A percentile compares a stretch with the other conserved stretches of the same genome.
These are phyloP conservation scores for Lepidonotus clava DNA, from an alignment of 2,888 invertebrate genomes.

Conservation along the genomic window DNA sequence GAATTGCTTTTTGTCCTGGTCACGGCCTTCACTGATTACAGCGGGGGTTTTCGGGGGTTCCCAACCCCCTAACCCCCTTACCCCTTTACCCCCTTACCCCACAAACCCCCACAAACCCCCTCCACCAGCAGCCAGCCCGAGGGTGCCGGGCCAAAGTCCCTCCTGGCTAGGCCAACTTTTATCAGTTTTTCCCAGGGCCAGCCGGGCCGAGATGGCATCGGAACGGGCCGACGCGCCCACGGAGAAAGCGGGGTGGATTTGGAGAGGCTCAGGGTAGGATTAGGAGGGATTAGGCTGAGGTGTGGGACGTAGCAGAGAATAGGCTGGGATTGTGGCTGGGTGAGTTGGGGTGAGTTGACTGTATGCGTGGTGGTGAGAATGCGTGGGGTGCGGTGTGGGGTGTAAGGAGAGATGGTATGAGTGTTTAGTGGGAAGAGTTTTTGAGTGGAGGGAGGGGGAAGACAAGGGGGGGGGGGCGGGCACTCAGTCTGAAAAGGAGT, in stretches of 20 bases:
- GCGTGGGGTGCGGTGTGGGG: neutral
- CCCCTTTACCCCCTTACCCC: no score
- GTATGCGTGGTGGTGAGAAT: neutral
- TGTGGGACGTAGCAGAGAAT: neutral
- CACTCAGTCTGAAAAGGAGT: no score
- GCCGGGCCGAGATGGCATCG: neutral
- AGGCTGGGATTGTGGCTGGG: neutral
- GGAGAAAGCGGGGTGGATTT: constrained; percentile 25
- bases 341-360: neutral
- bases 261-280: neutral
- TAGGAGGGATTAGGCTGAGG: constrained; percentile 27
- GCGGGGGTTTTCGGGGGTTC: neutral
- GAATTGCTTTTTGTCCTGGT: constrained; percentile 45
- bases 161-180: neutral
- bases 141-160: neutral
- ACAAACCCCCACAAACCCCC: neutral
- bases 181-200: neutral
- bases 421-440: neutral
- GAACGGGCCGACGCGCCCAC: neutral
- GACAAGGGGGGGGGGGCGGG: no score
- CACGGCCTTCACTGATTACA: constrained; percentile 31
- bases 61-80: no score
- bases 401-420: neutral
- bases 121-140: neutral
- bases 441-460: neutral